Evolutionary conservation across 2,888 invertebrate genomes (phyloP).

Genomic region (Aelia acuminata): DNA sequence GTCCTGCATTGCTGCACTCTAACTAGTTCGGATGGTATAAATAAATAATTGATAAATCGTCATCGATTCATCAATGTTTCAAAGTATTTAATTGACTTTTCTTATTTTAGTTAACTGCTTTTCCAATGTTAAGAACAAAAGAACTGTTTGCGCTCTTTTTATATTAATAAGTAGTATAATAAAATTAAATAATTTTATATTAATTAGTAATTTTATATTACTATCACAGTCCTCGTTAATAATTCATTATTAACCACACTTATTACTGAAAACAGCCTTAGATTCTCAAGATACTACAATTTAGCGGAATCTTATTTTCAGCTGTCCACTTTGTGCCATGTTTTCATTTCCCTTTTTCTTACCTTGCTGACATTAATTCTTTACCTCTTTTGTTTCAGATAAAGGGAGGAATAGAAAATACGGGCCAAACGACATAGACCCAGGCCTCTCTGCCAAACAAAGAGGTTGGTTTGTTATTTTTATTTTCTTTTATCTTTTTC

Average conservation of each 20-base stretch:
- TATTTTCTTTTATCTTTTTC: not conserved
- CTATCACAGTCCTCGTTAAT: too few relatives aligned
- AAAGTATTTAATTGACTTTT: too few relatives aligned
- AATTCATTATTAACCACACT: too few relatives aligned
- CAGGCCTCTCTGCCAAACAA: constrained; percentile 64
- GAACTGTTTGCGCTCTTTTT: too few relatives aligned
- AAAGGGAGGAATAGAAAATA: constrained; percentile 62
- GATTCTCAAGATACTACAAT: not conserved
- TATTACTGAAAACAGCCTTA: too few relatives aligned
- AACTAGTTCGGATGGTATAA: not conserved
- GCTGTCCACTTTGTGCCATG: not conserved
- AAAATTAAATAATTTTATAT: too few relatives aligned
- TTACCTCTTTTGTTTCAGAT: constrained; percentile 57
- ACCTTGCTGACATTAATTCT: not conserved
- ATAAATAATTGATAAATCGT: too few relatives aligned
- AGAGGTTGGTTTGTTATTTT: constrained; percentile 60
- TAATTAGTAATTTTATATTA: too few relatives aligned
- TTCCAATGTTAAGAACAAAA: too few relatives aligned
- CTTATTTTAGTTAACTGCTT: too few relatives aligned
- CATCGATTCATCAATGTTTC: too few relatives aligned
- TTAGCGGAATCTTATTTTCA: not conserved
- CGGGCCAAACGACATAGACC: constrained; percentile 64
- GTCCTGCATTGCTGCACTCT: not conserved
- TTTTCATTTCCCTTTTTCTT: not conserved
- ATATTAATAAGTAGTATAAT: too few relatives aligned